phyloP scores from a whole-genome alignment of 2,113 vertebrate species.

The Pelecanus crispus region DNA sequence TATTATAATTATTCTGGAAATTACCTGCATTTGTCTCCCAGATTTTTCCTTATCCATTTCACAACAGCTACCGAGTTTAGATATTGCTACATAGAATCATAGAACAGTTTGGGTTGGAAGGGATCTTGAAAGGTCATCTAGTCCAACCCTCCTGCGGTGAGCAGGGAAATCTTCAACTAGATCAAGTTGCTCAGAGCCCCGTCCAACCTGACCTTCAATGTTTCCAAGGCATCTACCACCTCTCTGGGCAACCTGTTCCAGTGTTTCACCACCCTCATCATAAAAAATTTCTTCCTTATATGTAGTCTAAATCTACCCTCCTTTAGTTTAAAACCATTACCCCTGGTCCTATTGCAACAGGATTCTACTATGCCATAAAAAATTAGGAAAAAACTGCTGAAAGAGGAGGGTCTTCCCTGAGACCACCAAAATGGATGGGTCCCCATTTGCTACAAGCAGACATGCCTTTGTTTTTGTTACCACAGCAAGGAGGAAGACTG shows the following conservation, averaged over 20 bases:
- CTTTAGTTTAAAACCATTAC: neutral
- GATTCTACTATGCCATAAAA: neutral
- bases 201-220: neutral
- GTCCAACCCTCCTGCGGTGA: too few species aligned
- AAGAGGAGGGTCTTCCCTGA: neutral
- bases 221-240: neutral
- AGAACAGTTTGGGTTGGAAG: neutral
- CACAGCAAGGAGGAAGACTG: neutral
- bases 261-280: neutral
- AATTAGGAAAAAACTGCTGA: neutral
- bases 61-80: neutral
- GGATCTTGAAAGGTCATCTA: too few species aligned
- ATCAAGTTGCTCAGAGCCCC: neutral
- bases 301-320: neutral
- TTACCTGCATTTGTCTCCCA: neutral
- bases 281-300: neutral
- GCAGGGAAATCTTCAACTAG: neutral
- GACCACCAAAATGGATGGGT: neutral
- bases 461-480: neutral
- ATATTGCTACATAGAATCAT: neutral
- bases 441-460: neutral
- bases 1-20: neutral
- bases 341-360: neutral
- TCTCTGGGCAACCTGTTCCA: neutral
- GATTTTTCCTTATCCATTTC: neutral